These are phyloP conservation scores for Oxystoma pomonae DNA, from an alignment of 2,888 invertebrate species.

Conservation along the genomic window DNA sequence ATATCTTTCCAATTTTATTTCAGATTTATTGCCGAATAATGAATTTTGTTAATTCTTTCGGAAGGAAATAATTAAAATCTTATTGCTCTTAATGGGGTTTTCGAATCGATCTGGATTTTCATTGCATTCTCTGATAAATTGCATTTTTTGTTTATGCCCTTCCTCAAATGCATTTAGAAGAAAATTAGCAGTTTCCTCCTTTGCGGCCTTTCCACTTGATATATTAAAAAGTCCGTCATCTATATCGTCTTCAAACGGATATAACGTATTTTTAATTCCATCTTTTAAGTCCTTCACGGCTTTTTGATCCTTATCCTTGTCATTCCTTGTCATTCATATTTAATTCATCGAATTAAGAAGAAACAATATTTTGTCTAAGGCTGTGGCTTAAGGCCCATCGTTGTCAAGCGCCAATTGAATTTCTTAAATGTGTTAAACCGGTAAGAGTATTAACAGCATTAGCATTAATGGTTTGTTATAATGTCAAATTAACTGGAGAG, in stretches of 20 bases:
- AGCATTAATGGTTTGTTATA: constrained; percentile 23
- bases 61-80: neutral
- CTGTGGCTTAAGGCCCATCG: constrained; percentile 21
- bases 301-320: too few species aligned
- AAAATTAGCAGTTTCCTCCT: too few species aligned
- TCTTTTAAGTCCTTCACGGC: too few species aligned
- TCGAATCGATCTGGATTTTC: neutral
- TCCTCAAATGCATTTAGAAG: neutral
- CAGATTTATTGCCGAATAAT: too few species aligned
- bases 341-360: neutral
- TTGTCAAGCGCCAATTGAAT: constrained; percentile 24
- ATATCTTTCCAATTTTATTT: too few species aligned
- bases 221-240: too few species aligned
- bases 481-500: constrained; percentile 19
- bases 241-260: too few species aligned
- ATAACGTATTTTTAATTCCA: too few species aligned
- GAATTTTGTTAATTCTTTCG: neutral
- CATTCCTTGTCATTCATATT: neutral
- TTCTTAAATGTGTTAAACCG: constrained; percentile 18
- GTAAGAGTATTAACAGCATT: constrained; percentile 21
- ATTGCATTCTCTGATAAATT: neutral
- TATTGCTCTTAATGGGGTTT: neutral
- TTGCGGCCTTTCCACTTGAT: too few species aligned
- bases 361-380: constrained; percentile 18
- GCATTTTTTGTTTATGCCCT: neutral